Conservation (phyloP, 2,113 vertebrate genomes). For the Phocoena sinus region DNA sequence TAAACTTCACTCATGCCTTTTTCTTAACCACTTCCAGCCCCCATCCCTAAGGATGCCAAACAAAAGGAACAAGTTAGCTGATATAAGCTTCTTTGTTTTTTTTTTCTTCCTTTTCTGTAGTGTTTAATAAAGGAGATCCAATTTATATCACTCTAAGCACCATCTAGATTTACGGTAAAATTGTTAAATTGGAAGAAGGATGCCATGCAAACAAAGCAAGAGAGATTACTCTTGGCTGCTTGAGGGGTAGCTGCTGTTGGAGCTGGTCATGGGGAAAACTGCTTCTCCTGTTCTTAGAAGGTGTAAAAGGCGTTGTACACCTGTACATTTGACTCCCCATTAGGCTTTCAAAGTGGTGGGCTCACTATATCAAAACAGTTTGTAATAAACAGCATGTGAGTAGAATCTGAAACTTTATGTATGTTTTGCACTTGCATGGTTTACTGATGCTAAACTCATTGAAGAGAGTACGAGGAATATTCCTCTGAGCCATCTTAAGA, state of each 20-base stretch:
- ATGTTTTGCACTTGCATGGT: background rate
- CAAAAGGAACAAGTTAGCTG: slow-evolving; percentile 33
- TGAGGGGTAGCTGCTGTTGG: background rate
- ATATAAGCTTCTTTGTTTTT: background rate
- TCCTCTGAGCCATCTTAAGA: background rate
- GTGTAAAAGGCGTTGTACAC: background rate
- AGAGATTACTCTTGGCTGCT: background rate
- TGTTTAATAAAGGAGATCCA: slow-evolving; percentile 33
- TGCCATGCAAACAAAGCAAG: background rate
- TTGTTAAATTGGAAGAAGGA: background rate
- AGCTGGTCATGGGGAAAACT: background rate
- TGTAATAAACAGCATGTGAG: background rate
- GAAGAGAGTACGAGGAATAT: background rate
- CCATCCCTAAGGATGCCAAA: background rate
- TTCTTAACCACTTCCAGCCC: background rate
- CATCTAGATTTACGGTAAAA: slow-evolving; percentile 42
- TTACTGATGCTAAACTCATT: background rate
- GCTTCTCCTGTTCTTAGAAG: slow-evolving; percentile 21
- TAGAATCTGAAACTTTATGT: background rate
- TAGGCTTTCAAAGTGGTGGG: background rate
- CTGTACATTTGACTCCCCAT: background rate
- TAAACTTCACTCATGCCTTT: background rate
- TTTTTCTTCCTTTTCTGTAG: background rate
- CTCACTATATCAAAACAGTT: background rate
- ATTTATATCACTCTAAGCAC: background rate